Evolutionary conservation across 2,888 invertebrate species (phyloP).

Genomic region (Amblyjoppa proteus): DNA sequence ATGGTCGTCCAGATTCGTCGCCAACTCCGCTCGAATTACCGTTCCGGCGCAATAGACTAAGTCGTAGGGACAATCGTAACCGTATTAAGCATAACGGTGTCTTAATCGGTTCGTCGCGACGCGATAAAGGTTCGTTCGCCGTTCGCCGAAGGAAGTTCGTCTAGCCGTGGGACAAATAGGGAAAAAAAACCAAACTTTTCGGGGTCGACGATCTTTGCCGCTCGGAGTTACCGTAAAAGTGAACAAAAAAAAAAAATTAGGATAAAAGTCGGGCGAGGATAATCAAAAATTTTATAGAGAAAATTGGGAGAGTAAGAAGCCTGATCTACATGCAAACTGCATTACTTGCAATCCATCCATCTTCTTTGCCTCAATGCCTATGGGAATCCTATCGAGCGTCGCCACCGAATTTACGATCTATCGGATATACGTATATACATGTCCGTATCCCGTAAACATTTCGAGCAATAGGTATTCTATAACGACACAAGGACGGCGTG

Average conservation of each 20-base stretch:
- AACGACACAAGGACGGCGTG: slow-evolving; percentile 22
- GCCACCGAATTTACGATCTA: not conserved
- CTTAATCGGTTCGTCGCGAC: slow-evolving; percentile 61
- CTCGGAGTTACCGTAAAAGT: not conserved
- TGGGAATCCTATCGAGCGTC: slow-evolving; percentile 25
- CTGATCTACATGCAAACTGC: slow-evolving; percentile 45
- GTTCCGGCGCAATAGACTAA: slow-evolving; percentile 59
- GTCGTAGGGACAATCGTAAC: slow-evolving; percentile 64
- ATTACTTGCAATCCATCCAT: slow-evolving; percentile 41
- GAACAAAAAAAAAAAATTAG: slow-evolving; percentile 1
- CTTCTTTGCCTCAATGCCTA: slow-evolving; percentile 9
- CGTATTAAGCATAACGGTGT: slow-evolving; percentile 60
- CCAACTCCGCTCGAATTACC: slow-evolving; percentile 60
- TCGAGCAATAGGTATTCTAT: not conserved
- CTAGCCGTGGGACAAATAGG: slow-evolving; percentile 43
- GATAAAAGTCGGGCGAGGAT: slow-evolving; percentile 15
- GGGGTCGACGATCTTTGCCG: slow-evolving; percentile 42
- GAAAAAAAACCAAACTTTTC: slow-evolving; percentile 11
- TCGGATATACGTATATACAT: not conserved
- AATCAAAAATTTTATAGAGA: slow-evolving; percentile 14
- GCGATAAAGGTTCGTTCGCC: slow-evolving; percentile 55
- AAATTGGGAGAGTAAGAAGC: not conserved
- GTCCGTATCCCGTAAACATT: not conserved
- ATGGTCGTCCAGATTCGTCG: slow-evolving; percentile 27
- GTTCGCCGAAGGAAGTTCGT: slow-evolving; percentile 28